phyloP scores from a whole-genome alignment of 2,797 vertebrate species.

The Clamator glandarius region DNA sequence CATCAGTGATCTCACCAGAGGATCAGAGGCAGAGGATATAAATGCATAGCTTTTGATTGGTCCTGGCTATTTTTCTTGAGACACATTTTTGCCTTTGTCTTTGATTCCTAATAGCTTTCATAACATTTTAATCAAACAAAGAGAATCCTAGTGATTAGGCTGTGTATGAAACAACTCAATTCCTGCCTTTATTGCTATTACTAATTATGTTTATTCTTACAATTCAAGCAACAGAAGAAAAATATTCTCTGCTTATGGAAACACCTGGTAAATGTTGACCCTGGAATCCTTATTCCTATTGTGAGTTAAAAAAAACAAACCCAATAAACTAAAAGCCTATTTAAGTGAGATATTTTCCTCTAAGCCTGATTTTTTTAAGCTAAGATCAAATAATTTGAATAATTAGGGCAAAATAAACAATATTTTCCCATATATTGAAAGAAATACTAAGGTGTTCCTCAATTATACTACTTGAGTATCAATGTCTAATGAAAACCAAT shows the following conservation, averaged over 20 bases:
- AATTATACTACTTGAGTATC: not conserved
- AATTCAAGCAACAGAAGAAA: not conserved
- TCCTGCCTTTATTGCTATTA: slow-evolving; percentile 16
- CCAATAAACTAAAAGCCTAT: not conserved
- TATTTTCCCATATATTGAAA: not conserved
- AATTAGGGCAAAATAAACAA: not conserved
- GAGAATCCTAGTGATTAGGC: not conserved
- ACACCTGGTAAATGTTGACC: not conserved
- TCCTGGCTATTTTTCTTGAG: not conserved
- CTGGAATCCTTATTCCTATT: not conserved
- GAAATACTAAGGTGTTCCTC: not conserved
- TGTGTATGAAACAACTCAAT: not conserved
- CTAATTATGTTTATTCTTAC: slow-evolving; percentile 4
- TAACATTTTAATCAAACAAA: slow-evolving; percentile 62
- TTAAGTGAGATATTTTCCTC: not conserved
- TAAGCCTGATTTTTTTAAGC: not conserved
- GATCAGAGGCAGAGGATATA: not conserved
- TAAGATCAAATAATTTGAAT: not conserved
- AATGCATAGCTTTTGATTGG: slow-evolving; percentile 11
- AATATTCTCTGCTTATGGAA: not conserved
- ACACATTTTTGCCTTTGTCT: not conserved
- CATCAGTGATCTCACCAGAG: not conserved
- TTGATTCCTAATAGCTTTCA: slow-evolving; percentile 11
- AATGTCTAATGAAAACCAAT: not conserved
- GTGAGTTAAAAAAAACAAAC: not conserved